These are phyloP conservation scores for Drosophila santomea DNA, from an alignment of 1,140 invertebrate species.

Conservation along the genomic window DNA sequence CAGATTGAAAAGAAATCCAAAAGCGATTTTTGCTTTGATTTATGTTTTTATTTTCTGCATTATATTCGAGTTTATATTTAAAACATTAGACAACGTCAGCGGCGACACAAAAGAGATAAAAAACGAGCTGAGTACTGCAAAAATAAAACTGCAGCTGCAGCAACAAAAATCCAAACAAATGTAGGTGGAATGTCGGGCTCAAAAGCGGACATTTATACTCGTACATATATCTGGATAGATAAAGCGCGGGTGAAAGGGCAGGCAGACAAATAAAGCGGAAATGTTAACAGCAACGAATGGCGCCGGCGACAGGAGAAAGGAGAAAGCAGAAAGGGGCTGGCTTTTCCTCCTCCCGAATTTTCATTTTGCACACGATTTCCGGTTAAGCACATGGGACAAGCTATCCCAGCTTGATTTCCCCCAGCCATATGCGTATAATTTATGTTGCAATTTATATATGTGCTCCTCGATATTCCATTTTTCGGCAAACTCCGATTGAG, in stretches of 20 bases:
- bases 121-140: constrained; percentile 37
- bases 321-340: background rate
- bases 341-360: constrained; percentile 14
- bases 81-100: constrained; percentile 67
- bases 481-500: constrained; percentile 59
- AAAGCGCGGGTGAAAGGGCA: constrained; percentile 46
- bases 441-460: constrained; percentile 75
- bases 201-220: constrained; percentile 3
- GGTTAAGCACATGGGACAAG: constrained; percentile 61
- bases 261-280: constrained; percentile 81
- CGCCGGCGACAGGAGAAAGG: constrained; percentile 50
- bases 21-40: constrained; percentile 73
- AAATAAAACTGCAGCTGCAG: constrained; percentile 60
- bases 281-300: constrained; percentile 81
- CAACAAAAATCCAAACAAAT: constrained; percentile 50
- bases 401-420: constrained; percentile 18
- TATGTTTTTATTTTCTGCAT: constrained; percentile 78
- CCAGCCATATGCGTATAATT: constrained; percentile 63
- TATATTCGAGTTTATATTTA: constrained; percentile 81
- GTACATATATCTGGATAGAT: constrained; percentile 13
- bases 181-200: constrained; percentile 46
- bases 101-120: constrained; percentile 54
- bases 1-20: constrained; percentile 78
- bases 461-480: constrained; percentile 17
- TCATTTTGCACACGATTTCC: constrained; percentile 77